These are phyloP conservation scores for Brachionus rotundiformis DNA, from an alignment of 1,140 invertebrate genomes.

Conservation along the genomic window DNA sequence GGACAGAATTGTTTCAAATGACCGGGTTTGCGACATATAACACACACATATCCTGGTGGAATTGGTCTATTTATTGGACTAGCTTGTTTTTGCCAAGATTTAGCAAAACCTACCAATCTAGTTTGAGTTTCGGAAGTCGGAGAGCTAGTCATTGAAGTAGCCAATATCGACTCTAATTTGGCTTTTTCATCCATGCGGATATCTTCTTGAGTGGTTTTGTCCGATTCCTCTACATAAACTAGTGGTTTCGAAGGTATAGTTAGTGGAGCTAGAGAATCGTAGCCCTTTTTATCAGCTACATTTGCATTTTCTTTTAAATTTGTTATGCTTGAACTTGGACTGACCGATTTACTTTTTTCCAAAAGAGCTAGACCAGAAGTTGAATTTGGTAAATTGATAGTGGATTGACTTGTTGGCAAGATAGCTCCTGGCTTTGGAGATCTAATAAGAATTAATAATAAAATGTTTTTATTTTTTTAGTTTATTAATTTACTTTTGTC, in stretches of 20 bases:
- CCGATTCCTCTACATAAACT: neutral
- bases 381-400: neutral
- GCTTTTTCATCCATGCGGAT: slow-evolving; percentile 22
- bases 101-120: neutral
- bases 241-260: slow-evolving; percentile 23
- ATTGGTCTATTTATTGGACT: slow-evolving; percentile 32
- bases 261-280: slow-evolving; percentile 15
- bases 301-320: neutral
- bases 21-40: slow-evolving; percentile 33
- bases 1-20: slow-evolving; percentile 51
- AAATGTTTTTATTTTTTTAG: neutral
- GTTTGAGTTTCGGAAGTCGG: neutral
- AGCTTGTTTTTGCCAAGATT: slow-evolving; percentile 32
- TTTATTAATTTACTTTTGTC: neutral
- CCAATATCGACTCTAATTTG: slow-evolving; percentile 39
- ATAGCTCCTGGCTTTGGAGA: slow-evolving; percentile 2
- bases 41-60: slow-evolving; percentile 20
- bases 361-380: neutral
- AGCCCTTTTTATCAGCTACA: neutral
- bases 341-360: neutral
- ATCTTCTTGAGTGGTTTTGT: neutral
- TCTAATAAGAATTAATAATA: neutral
- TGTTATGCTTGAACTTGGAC: neutral
- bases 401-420: neutral
- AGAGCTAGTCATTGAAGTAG: slow-evolving; percentile 27